Conservation (phyloP, 1,140 invertebrate genomes). For the Drosophila sucinea region DNA sequence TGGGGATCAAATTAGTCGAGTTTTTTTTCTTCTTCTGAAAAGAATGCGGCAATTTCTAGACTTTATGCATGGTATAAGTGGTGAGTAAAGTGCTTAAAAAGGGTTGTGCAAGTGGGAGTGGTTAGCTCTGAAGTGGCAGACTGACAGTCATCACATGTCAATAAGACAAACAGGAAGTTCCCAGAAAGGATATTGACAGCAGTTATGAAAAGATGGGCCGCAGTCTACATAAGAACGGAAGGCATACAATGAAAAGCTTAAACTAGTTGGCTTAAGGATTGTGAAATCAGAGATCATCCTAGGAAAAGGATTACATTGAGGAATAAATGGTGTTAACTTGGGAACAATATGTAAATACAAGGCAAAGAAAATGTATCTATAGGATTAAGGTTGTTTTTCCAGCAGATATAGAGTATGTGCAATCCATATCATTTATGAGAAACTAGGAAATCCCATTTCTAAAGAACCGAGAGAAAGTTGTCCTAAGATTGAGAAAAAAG, state of each 20-base stretch:
- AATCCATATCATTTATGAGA: too few relatives aligned
- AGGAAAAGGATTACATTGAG: too few relatives aligned
- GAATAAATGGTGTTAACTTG: too few relatives aligned
- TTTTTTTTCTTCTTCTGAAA: conserved; percentile 36
- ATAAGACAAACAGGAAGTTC: conserved; percentile 50
- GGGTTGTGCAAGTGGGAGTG: conserved; percentile 26
- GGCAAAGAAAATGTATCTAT: too few relatives aligned
- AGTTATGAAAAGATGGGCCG: conserved; percentile 16
- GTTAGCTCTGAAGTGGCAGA: conserved; percentile 38
- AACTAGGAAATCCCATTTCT: too few relatives aligned
- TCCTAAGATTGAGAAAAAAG: too few relatives aligned
- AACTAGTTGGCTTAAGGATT: background rate
- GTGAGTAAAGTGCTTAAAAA: conserved; percentile 48
- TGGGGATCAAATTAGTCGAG: conserved; percentile 78
- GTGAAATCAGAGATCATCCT: background rate
- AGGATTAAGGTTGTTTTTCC: too few relatives aligned
- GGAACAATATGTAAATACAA: too few relatives aligned
- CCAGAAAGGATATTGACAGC: conserved; percentile 59
- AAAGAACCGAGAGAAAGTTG: too few relatives aligned
- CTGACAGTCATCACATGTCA: conserved; percentile 64
- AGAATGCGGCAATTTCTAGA: conserved; percentile 67
- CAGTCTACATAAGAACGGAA: background rate
- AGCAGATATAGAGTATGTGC: too few relatives aligned
- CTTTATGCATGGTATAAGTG: conserved; percentile 60
- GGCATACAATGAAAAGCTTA: background rate